Conservation (phyloP, 2,797 vertebrate species). For the Anguilla anguilla region DNA sequence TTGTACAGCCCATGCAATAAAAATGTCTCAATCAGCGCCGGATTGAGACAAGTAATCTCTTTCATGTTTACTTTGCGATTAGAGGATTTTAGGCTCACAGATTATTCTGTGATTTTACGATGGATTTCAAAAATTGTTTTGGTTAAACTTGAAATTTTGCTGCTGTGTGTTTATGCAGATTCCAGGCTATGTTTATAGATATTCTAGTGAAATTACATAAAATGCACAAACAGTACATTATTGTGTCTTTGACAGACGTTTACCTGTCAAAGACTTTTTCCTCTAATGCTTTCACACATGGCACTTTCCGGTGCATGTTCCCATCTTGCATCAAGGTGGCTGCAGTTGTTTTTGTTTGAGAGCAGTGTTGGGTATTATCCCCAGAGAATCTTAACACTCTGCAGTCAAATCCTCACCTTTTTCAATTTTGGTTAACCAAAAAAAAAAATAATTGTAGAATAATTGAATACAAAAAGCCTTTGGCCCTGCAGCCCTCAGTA, state of each 20-base stretch:
- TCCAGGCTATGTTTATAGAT: not conserved
- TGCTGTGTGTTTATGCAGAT: not conserved
- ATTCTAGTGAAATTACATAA: not conserved
- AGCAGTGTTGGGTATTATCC: not conserved
- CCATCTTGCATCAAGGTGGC: not conserved
- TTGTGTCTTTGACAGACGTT: not conserved
- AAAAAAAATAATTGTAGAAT: too few species aligned
- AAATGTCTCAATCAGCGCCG: not conserved
- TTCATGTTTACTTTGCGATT: slow-evolving; percentile 3
- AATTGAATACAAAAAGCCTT: too few species aligned
- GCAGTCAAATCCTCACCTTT: not conserved
- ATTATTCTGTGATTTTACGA: not conserved
- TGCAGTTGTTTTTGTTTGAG: not conserved
- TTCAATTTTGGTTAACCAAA: not conserved
- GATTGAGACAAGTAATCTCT: not conserved
- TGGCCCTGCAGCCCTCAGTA: too few species aligned
- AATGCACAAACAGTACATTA: not conserved
- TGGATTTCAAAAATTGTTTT: not conserved
- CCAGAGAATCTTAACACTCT: not conserved
- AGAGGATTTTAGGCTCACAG: not conserved
- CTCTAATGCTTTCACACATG: not conserved
- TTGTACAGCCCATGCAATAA: not conserved
- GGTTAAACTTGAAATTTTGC: not conserved
- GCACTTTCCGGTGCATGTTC: too few species aligned
- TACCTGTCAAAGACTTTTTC: not conserved